Evolutionary conservation across 2,113 vertebrate species (phyloP).

Genomic region (Chionis minor): DNA sequence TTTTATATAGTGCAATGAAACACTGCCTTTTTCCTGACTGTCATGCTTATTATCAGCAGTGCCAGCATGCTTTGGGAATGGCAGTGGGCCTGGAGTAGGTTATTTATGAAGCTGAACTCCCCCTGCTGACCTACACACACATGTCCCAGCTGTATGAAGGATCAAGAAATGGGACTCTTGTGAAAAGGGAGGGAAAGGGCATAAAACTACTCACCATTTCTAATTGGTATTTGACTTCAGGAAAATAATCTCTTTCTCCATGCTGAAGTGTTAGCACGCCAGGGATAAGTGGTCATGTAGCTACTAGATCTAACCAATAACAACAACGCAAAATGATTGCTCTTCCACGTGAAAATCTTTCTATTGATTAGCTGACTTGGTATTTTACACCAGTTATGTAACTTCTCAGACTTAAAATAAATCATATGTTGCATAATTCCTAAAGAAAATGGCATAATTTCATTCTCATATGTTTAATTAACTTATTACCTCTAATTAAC

Average conservation of each 20-base stretch:
- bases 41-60: background rate
- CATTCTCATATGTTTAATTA: background rate
- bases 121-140: background rate
- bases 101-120: background rate
- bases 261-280: background rate
- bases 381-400: background rate
- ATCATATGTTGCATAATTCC: background rate
- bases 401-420: background rate
- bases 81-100: background rate
- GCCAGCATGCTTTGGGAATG: background rate
- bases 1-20: background rate
- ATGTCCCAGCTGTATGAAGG: background rate
- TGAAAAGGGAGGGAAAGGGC: background rate
- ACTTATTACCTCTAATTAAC: background rate
- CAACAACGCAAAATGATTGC: background rate
- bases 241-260: background rate
- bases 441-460: background rate
- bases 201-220: background rate
- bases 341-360: background rate
- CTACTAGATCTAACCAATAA: background rate
- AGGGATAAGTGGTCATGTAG: background rate
- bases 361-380: background rate
- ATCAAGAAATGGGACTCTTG: background rate
- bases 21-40: background rate
- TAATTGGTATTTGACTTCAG: background rate